A percentile compares a stretch with the other conserved stretches of the same genome.
phyloP scores from a whole-genome alignment of 2,888 invertebrate genomes.

The Drosophila niveifrons region DNA sequence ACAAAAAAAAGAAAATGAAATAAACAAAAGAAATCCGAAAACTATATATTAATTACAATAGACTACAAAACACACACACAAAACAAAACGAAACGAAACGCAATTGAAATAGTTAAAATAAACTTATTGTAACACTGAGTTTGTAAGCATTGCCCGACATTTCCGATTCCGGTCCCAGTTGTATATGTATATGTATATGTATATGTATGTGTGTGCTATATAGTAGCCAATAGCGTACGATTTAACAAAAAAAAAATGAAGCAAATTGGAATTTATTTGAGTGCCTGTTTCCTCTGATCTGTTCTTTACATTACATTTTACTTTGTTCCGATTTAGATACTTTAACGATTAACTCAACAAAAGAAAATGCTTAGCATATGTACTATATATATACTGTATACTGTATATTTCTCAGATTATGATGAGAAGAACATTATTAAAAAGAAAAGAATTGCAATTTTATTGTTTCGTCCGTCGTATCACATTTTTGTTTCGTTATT shows the following conservation, averaged over 20 bases:
- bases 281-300: constrained; percentile 13
- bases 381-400: background rate
- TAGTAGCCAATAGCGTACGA: constrained; percentile 27
- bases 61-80: constrained; percentile 21
- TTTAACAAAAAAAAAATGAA: constrained; percentile 11
- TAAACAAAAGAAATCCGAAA: constrained; percentile 12
- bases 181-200: constrained; percentile 3
- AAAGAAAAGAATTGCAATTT: background rate
- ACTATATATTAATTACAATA: constrained; percentile 37
- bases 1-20: constrained; percentile 20
- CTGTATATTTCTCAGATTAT: constrained; percentile 16
- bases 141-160: constrained; percentile 36
- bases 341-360: constrained; percentile 21
- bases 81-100: constrained; percentile 2
- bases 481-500: constrained; percentile 6
- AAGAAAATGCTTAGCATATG: constrained; percentile 53
- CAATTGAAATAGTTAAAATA: constrained; percentile 31
- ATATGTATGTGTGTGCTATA: constrained; percentile 36
- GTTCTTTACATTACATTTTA: background rate
- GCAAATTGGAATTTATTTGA: constrained; percentile 19
- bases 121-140: constrained; percentile 28
- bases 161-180: constrained; percentile 16
- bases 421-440: background rate
- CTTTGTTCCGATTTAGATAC: constrained; percentile 3
- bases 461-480: constrained; percentile 4